Evolutionary conservation across 2,113 vertebrate genomes (phyloP), one percentile per base, ranked within the genome.

Genomic region (Bostrychus sinensis): DNA sequence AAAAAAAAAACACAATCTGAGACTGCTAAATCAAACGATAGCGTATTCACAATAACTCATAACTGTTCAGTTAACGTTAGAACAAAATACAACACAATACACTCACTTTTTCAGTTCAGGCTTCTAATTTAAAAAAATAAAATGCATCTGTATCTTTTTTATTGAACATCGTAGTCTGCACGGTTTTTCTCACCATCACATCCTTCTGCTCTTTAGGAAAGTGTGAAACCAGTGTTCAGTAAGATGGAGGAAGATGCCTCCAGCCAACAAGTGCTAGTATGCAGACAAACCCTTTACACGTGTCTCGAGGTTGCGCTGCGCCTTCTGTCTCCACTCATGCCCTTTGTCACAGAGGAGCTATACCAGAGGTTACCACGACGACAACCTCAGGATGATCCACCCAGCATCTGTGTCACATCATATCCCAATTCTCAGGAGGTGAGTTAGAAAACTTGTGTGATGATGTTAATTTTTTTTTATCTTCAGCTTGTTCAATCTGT

Each of bases 311-410:
- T 89, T 0, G 94, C 93, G 8, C 89, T 96, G 41, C 89, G 95
- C 20, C 92, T 97, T 2, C 92, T 96, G 2, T 89, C 93, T 2
- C 95, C 95, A 14, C 41, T 96, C 65, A 97, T 97, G 95, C 95
- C 95, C 11, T 97, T 95, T 0, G 92, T 97, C 83, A 88, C 90
- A 0, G 95, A 97, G 78, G 95, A 97, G 56, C 91, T 97, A 7
- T 97, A 92, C 85, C 95, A 96, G 89, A 82, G 95, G 70, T 87
- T 96, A 54, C 95, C 95, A 14, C 78, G 93, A 0, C 86, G 94
- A 65, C 77, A 12, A 0, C 76, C 89, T 1, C 76, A 88, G 3
- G 85, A 81, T 3, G 87, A 89, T 34, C 88, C 93, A 0, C 87
- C 92, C 16, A 95, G 94, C 71, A 91, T 97, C 82, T 86, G 81